Base-by-base conservation (phyloP, 2,113 vertebrate species). In the Anser cygnoides region DNA sequence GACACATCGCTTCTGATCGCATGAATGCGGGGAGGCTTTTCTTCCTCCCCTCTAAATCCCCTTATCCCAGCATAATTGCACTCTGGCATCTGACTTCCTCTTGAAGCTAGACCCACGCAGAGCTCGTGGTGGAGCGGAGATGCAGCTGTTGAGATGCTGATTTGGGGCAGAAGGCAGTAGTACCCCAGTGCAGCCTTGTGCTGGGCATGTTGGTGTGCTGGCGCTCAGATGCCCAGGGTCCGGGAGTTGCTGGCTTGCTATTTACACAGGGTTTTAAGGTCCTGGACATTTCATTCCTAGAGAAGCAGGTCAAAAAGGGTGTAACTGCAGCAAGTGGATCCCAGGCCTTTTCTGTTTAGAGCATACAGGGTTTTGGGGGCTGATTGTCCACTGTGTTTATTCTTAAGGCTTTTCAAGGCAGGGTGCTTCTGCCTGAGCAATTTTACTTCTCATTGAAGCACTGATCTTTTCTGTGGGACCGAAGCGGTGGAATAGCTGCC, bases 341-440 rank as follows among this genome's bases (percentile, higher is more conserved):
- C 19, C 21, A 20, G 50, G 31, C 23, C n/a, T 35, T 31, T 75
- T 76, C 8, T 54, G 8, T 66, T 71, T 59, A 31, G n/a, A 58
- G 29, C 31, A 6, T n/a, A 16, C 17, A 17, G 6, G n/a, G 6
- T 5, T 49, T 58, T 54, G 13, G 44, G 37, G 25, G 3, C 1
- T 71, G 55, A 9, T 63, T 4, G 2, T 37, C 28, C 8, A 1
- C 37, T 52, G 43, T 4, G 1, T 35, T 25, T 33, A 15, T n/a
- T 57, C 54, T 39, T 58, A 33, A 22, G 25, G 11, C n/a, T 89
- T 2, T 74, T 43, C 43, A 86, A 61, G 26, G 9, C 39, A 54
- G 44, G 39, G 14, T 29, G 31, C 54, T 91, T 92, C 88, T 86
- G 22, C 59, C 61, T 67, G 46, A 44, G 70, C 17, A 28, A 1